phyloP scores from a whole-genome alignment of 2,888 invertebrate genomes.

The Watsonalla binaria region DNA sequence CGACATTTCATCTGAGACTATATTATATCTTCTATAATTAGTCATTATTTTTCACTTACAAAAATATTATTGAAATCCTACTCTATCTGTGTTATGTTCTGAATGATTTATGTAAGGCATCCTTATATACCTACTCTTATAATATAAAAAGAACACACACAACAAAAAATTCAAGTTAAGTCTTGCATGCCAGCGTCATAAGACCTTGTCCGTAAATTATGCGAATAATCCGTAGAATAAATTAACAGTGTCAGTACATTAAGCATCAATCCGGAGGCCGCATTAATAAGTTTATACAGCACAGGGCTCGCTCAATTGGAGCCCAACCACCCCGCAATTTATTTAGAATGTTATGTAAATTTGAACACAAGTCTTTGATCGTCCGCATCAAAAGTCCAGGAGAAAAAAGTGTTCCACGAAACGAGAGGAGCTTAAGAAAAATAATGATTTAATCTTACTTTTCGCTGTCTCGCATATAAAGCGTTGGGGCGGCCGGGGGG shows the following conservation, averaged over 20 bases:
- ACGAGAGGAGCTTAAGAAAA: slow-evolving; percentile 77
- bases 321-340: slow-evolving; percentile 66
- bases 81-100: no score
- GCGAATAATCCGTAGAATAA: slow-evolving; percentile 62
- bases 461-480: slow-evolving; percentile 78
- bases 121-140: no score
- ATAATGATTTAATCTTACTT: slow-evolving; percentile 80
- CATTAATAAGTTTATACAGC: slow-evolving; percentile 70
- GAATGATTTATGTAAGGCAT: no score
- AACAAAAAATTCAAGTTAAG: not conserved
- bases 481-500: slow-evolving; percentile 52
- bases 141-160: no score
- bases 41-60: not conserved
- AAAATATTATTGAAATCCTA: not conserved
- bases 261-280: slow-evolving; percentile 56
- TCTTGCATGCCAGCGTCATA: slow-evolving; percentile 2
- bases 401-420: slow-evolving; percentile 69
- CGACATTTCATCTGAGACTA: slow-evolving; percentile 4
- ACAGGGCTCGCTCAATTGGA: slow-evolving; percentile 41
- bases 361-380: slow-evolving; percentile 78
- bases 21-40: not conserved
- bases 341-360: slow-evolving; percentile 79
- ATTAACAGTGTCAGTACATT: slow-evolving; percentile 59
- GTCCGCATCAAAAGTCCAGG: slow-evolving; percentile 77
- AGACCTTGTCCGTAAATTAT: slow-evolving; percentile 38